Evolutionary conservation across 2,113 vertebrate genomes (phyloP).

Genomic region (Polypterus senegalus): DNA sequence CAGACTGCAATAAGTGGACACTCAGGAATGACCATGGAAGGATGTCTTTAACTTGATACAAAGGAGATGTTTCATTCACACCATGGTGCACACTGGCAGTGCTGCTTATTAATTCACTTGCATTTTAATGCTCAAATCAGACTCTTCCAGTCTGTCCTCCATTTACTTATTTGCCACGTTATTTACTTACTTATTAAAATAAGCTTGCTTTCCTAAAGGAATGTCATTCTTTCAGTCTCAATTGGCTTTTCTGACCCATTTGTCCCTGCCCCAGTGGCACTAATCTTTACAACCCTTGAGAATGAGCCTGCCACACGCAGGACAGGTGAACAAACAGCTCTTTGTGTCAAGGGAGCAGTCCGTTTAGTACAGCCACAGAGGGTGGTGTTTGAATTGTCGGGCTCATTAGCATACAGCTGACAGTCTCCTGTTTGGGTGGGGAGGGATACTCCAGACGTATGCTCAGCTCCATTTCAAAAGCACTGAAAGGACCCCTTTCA

Average conservation of each 20-base stretch:
- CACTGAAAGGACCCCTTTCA: constrained; percentile 33
- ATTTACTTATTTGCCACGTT: background rate
- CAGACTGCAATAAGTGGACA: too few species aligned
- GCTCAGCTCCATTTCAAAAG: constrained; percentile 54
- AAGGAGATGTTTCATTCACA: too few species aligned
- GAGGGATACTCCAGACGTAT: constrained; percentile 37
- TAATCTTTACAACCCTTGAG: constrained; percentile 45
- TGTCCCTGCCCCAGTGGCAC: constrained; percentile 30
- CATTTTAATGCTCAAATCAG: too few species aligned
- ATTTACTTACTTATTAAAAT: background rate
- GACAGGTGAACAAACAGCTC: constrained; percentile 82
- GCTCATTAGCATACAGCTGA: constrained; percentile 86
- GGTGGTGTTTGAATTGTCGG: constrained; percentile 60
- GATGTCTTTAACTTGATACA: too few species aligned
- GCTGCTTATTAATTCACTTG: too few species aligned
- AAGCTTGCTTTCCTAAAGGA: constrained; percentile 42
- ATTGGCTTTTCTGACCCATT: constrained; percentile 25
- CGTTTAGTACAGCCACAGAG: constrained; percentile 43
- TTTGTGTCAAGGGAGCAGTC: constrained; percentile 57
- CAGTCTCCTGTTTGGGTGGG: constrained; percentile 36
- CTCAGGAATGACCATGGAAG: too few species aligned
- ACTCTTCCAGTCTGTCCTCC: too few species aligned
- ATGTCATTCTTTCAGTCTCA: constrained; percentile 53
- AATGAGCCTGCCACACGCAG: constrained; percentile 35
- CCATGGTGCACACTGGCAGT: too few species aligned